These are phyloP conservation scores for Cotesia congregata DNA, from an alignment of 2,888 invertebrate species.

Conservation along the genomic window DNA sequence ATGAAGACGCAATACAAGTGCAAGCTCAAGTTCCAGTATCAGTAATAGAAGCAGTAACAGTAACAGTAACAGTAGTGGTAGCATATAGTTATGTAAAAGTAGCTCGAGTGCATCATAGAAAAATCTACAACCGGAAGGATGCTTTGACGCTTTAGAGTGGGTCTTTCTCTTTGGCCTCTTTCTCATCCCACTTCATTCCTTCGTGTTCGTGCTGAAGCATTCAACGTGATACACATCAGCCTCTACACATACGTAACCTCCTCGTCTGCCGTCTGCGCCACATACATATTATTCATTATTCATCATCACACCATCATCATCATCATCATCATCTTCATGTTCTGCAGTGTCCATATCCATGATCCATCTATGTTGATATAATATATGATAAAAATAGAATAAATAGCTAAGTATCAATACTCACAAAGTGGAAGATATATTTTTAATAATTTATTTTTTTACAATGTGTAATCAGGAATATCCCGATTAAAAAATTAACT, in stretches of 20 bases:
- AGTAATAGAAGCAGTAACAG: neutral
- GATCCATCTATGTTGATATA: too few species aligned
- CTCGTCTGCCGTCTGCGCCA: neutral
- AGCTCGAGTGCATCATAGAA: constrained; percentile 25
- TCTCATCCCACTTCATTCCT: constrained; percentile 16
- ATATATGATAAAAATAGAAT: too few species aligned
- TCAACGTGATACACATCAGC: constrained; percentile 7
- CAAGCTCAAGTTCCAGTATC: neutral
- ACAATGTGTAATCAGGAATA: too few species aligned
- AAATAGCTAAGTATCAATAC: too few species aligned
- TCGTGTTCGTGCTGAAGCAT: constrained; percentile 26
- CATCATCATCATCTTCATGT: too few species aligned
- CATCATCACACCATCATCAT: neutral
- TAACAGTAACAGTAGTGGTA: neutral
- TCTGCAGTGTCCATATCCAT: too few species aligned
- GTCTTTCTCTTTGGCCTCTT: constrained; percentile 23
- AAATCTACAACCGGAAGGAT: constrained; percentile 50
- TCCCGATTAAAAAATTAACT: too few species aligned
- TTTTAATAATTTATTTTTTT: too few species aligned
- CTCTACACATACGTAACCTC: neutral
- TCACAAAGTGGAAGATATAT: too few species aligned
- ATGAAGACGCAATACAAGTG: neutral
- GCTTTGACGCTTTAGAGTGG: constrained; percentile 44
- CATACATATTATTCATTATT: neutral
- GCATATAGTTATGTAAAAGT: constrained; percentile 7